Evolutionary conservation across 2,888 invertebrate genomes (phyloP), one percentile per base, ranked within the genome.

Genomic region (Lymantria monacha): DNA sequence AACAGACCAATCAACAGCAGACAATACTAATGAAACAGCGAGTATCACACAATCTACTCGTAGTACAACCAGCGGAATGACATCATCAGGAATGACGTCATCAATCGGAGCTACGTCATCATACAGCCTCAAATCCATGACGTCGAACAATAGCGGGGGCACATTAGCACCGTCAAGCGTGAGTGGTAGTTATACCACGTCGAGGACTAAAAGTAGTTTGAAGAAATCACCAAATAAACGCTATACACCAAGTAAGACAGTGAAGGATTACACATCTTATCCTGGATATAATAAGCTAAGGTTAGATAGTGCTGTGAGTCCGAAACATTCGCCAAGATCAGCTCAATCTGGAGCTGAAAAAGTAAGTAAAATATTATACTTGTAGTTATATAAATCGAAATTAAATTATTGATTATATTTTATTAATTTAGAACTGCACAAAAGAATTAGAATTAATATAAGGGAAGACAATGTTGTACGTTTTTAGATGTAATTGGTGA

Each of bases 261-360:
- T 69, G 13, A 89, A 86, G 53, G 89, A 90, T 53, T 69, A 76
- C 49, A 69, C 81, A 0, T 85, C 72, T 60, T 84, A 81, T 57
- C 83, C 81, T 10, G 91, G 91, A 1, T 92, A 91, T 63, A 92
- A 92, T 60, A 92, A 92, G 51, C 59, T 92, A 58, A 83, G 92
- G 48, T 59, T 92, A 56, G 92, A 92, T 54, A 91, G 91, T 55
- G 92, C 92, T 15, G 74, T 85, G 10, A 92, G 92, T 57, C 92
- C 92, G 1, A 92, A 92, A 48, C 92, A 92, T 61, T 86, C 85
- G 0, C 89, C 91, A 0, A 76, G 83, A 53, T 68, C 81, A 0
- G 64, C 71, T 11, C 66, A 75, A 33, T 66, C 74, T 43, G 81
- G 76, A 14, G 65, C 72, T 53, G 90, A 90, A 52, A 91, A 91